Base-by-base conservation (phyloP, 2,113 vertebrate species). In the Stercorarius parasiticus region DNA sequence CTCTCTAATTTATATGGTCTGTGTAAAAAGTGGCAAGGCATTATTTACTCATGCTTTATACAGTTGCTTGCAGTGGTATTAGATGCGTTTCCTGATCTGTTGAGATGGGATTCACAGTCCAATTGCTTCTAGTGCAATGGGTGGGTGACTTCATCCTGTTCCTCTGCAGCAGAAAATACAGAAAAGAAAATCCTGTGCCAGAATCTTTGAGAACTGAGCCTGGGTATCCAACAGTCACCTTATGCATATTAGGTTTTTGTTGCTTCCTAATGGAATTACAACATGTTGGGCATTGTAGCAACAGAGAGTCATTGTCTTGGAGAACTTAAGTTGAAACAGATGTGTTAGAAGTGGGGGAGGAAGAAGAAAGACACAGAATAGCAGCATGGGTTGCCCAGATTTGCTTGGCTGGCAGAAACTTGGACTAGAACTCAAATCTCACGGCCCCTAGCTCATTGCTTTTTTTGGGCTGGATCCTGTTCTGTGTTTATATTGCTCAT, bases 261-360 rank as follows among this genome's bases (percentile, higher is more conserved):
- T 94, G 56, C 66, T 91, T 94, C 61, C 61, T 94, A 87, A 67
- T 95, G 47, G 81, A 94, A 89, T 52, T 56, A 58, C 78, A 82
- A 78, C 69, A 47, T 61, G 29, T 89, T 52, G 84, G 93, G 77
- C 69, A 93, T 82, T 91, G 91, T 82, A 93, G 79, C 88, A 95
- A 95, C 74, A 96, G 82, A 82, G 82, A 70, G 42, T 74, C 83
- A 86, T 92, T 97, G 91, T 96, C 86, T 56, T 84, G 61, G 84
- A 78, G 69, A 84, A 61, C 81, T 89, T 94, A 95, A 95, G 43
- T 89, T 91, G 86, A 96, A 96, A 91, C 91, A 96, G 93, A 95
- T 96, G 94, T 93, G 67, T 80, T 61, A 83, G 29, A 94, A 92
- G 76, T 45, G 73, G 72, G 70, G 67, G 89, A 86, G 83, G 67